Percentiles rank a stretch among this genome's conserved stretches.
Evolutionary conservation across 2,888 invertebrate genomes (phyloP).

Genomic region (Arctia plantaginis): DNA sequence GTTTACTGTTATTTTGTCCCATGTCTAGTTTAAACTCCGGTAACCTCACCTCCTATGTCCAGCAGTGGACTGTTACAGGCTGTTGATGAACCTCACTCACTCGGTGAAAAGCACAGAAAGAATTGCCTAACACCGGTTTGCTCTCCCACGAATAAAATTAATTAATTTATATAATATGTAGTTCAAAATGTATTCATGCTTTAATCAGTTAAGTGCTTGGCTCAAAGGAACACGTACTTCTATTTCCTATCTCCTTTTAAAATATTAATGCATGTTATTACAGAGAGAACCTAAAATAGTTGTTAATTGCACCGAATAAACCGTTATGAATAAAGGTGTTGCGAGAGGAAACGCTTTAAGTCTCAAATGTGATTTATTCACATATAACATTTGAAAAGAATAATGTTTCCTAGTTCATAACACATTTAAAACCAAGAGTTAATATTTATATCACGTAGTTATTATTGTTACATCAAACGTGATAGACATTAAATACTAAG

Average conservation of each 20-base stretch:
- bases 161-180: too few relatives aligned
- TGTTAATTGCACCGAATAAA: slow-evolving; percentile 39
- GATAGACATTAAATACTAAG: too few relatives aligned
- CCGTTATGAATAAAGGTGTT: slow-evolving; percentile 45
- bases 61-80: too few relatives aligned
- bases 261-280: slow-evolving; percentile 18
- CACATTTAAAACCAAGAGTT: slow-evolving; percentile 6
- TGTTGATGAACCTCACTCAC: too few relatives aligned
- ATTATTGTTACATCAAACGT: too few relatives aligned
- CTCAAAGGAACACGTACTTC: not conserved
- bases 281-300: slow-evolving; percentile 38
- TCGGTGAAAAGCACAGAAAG: too few relatives aligned
- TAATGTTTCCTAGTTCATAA: slow-evolving; percentile 34
- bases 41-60: too few relatives aligned
- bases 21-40: too few relatives aligned
- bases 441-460: slow-evolving; percentile 7
- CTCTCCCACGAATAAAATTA: too few relatives aligned
- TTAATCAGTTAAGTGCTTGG: not conserved
- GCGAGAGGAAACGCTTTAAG: slow-evolving; percentile 45
- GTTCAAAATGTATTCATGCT: not conserved
- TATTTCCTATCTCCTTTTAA: not conserved
- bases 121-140: too few relatives aligned
- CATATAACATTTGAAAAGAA: slow-evolving; percentile 33
- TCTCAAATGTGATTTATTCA: slow-evolving; percentile 54
- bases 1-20: too few relatives aligned